A percentile compares a stretch with the other conserved stretches of the same genome.
Conservation (phyloP, 2,113 vertebrate species). For the Rana temporaria region DNA sequence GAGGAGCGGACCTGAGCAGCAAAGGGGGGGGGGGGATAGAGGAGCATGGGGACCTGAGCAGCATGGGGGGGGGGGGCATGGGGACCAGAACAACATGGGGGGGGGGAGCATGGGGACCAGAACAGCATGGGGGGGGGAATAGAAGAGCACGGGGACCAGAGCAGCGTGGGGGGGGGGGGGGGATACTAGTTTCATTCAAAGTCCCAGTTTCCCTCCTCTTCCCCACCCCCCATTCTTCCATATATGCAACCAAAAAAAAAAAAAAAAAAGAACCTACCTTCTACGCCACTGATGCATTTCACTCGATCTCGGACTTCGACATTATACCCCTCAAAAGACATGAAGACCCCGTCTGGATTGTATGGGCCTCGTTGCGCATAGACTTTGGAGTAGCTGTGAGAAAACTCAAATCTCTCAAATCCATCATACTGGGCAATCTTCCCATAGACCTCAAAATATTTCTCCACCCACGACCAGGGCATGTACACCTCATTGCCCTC, state of each 20-base stretch:
- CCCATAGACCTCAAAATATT: conserved; percentile 97
- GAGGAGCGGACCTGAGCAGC: too few species aligned
- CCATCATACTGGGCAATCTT: conserved; percentile 89
- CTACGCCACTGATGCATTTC: conserved; percentile 96
- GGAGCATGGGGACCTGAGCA: too few species aligned
- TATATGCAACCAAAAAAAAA: background rate
- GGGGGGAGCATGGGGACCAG: too few species aligned
- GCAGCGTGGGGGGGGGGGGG: too few species aligned
- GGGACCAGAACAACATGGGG: too few species aligned
- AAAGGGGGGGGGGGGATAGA: too few species aligned
- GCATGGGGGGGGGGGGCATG: too few species aligned
- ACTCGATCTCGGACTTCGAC: conserved; percentile 96
- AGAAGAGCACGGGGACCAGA: too few species aligned
- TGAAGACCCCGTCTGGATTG: conserved; percentile 93
- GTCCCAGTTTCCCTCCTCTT: too few species aligned
- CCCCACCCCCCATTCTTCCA: too few species aligned
- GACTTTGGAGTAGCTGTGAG: conserved; percentile 97
- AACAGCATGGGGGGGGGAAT: too few species aligned
- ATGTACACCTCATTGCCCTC: conserved; percentile 91
- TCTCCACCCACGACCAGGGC: conserved; percentile 94
- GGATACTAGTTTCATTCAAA: too few species aligned
- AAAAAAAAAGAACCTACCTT: conserved; percentile 77
- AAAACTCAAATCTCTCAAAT: conserved; percentile 94
- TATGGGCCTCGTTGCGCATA: conserved; percentile 92
- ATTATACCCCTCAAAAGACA: conserved; percentile 99